phyloP scores from a whole-genome alignment of 2,797 vertebrate species.

The Neopelma chrysocephalum region DNA sequence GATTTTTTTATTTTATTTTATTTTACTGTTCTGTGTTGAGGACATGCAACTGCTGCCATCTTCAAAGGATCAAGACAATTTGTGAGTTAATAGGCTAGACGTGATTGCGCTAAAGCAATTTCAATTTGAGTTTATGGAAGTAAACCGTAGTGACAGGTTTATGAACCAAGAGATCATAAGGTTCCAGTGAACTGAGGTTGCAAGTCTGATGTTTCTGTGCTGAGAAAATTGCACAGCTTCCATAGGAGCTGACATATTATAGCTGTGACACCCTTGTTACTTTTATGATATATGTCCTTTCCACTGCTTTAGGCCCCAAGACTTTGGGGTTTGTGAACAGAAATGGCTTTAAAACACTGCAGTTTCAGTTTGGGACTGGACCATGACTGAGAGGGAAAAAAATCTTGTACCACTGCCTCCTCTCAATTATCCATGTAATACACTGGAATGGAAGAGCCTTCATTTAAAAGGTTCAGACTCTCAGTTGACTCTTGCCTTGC shows the following conservation, averaged over 20 bases:
- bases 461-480: not conserved
- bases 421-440: not conserved
- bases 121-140: slow-evolving; percentile 51
- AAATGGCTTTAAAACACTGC: not conserved
- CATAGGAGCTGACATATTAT: not conserved
- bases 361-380: not conserved
- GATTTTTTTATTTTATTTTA: not conserved
- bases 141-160: slow-evolving; percentile 49
- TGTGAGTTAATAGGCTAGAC: slow-evolving; percentile 65
- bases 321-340: not conserved
- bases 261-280: not conserved
- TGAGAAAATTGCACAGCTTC: slow-evolving; percentile 35
- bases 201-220: slow-evolving; percentile 4
- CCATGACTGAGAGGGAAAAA: not conserved
- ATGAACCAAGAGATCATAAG: slow-evolving; percentile 58
- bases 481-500: not conserved
- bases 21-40: not conserved
- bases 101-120: slow-evolving; percentile 61
- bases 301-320: not conserved
- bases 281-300: not conserved
- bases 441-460: not conserved
- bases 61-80: slow-evolving; percentile 52
- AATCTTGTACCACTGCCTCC: not conserved
- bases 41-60: not conserved
- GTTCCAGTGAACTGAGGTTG: slow-evolving; percentile 23